Evolutionary conservation across 1,140 invertebrate genomes (phyloP).

Genomic region (Chironomus tepperi): DNA sequence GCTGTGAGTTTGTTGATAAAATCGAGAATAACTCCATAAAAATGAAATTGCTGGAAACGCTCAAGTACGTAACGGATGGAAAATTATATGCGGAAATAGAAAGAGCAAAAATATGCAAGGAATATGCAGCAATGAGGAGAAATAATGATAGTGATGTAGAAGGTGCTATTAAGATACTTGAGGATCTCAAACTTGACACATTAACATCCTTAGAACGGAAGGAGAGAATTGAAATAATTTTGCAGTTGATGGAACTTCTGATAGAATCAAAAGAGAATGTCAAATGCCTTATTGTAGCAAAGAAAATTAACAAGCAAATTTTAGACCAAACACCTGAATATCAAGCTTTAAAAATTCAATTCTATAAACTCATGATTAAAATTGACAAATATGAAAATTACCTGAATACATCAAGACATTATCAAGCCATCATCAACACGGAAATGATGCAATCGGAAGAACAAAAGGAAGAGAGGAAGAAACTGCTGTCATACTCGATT

Average conservation of each 20-base stretch:
- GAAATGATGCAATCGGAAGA: background rate
- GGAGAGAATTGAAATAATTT: background rate
- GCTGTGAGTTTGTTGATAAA: background rate
- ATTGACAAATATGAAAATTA: slow-evolving; percentile 18
- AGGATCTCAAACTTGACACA: background rate
- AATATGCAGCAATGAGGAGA: background rate
- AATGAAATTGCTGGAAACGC: background rate
- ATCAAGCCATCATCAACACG: background rate
- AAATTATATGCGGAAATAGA: slow-evolving; percentile 20
- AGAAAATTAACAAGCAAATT: slow-evolving; percentile 4
- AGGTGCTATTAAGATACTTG: background rate
- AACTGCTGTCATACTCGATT: background rate
- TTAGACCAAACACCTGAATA: background rate
- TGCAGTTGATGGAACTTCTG: background rate
- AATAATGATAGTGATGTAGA: background rate
- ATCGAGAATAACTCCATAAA: background rate
- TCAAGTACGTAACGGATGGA: background rate
- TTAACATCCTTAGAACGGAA: background rate
- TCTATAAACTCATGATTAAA: background rate
- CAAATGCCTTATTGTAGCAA: slow-evolving; percentile 11
- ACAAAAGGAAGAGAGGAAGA: background rate
- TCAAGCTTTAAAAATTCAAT: slow-evolving; percentile 11
- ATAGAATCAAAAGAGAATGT: background rate
- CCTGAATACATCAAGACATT: slow-evolving; percentile 11
- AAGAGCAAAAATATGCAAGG: slow-evolving; percentile 1